Percentiles rank a stretch among this genome's conserved stretches.
phyloP scores from a whole-genome alignment of 2,113 vertebrate species.

The Rhinolophus ferrumequinum region DNA sequence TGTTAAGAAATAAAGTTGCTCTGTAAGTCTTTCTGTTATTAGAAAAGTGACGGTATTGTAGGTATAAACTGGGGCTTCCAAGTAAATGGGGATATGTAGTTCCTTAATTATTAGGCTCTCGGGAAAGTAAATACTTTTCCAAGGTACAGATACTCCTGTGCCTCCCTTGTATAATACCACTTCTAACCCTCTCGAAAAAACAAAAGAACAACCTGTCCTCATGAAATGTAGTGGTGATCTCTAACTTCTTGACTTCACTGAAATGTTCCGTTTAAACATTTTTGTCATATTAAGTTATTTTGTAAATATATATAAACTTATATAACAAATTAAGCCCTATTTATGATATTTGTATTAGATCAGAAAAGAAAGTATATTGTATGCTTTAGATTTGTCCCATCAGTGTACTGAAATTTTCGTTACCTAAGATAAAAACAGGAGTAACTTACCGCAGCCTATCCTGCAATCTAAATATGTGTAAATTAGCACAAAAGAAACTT shows the following conservation, averaged over 20 bases:
- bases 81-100: neutral
- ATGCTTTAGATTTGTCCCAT: neutral
- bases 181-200: neutral
- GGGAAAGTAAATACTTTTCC: neutral
- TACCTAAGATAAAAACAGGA: neutral
- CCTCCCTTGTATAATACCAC: neutral
- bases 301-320: neutral
- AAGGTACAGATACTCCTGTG: neutral
- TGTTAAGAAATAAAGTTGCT: neutral
- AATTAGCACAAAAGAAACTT: neutral
- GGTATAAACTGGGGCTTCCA: neutral
- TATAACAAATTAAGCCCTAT: neutral
- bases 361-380: neutral
- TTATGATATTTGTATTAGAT: neutral
- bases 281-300: neutral
- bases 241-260: neutral
- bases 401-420: neutral
- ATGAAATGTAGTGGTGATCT: neutral
- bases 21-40: neutral
- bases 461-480: neutral
- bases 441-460: neutral
- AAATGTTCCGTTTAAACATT: neutral
- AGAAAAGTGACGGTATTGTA: neutral
- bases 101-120: neutral
- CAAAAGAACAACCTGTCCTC: neutral